Percentiles rank a stretch among this genome's conserved stretches.
These are phyloP conservation scores for Cheilosia impressa DNA, from an alignment of 2,888 invertebrate genomes.

Conservation along the genomic window DNA sequence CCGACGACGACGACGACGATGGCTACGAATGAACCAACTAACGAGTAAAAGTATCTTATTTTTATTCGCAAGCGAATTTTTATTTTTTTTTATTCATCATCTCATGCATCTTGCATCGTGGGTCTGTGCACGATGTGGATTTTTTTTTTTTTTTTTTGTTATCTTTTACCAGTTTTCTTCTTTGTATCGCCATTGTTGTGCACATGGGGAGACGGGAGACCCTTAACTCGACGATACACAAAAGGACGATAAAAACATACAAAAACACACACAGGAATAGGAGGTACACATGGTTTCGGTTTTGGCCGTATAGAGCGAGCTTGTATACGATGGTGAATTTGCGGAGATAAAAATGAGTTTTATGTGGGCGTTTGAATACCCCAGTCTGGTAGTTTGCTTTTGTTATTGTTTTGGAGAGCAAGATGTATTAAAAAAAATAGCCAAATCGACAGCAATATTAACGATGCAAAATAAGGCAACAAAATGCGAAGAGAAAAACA, in stretches of 20 bases:
- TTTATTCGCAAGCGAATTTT: conserved; percentile 70
- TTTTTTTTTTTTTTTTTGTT: conserved; percentile 28
- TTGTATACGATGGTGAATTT: conserved; percentile 25
- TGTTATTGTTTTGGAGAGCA: conserved; percentile 53
- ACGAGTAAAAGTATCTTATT: conserved; percentile 75
- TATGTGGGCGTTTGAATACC: conserved; percentile 73
- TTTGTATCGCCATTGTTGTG: conserved; percentile 67
- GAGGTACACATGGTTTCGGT: not conserved
- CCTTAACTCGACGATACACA: conserved; percentile 61
- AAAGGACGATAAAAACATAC: conserved; percentile 63
- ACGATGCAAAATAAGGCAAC: conserved; percentile 66
- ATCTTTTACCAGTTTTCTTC: conserved; percentile 40
- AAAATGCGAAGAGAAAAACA: conserved; percentile 43
- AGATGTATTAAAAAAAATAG: conserved; percentile 38
- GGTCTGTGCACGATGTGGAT: conserved; percentile 67
- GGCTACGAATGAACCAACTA: conserved; percentile 59
- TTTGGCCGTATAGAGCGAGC: conserved; percentile 4
- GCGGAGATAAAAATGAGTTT: conserved; percentile 70
- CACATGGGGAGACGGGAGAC: conserved; percentile 69
- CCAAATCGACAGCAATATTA: conserved; percentile 73
- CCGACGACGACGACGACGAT: conserved; percentile 18
- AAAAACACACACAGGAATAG: conserved; percentile 12
- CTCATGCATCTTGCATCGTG: conserved; percentile 75
- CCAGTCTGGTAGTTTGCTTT: conserved; percentile 60
- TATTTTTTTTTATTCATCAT: conserved; percentile 42